Evolutionary conservation across 2,888 invertebrate genomes (phyloP).

Genomic region (Halictus ligatus): DNA sequence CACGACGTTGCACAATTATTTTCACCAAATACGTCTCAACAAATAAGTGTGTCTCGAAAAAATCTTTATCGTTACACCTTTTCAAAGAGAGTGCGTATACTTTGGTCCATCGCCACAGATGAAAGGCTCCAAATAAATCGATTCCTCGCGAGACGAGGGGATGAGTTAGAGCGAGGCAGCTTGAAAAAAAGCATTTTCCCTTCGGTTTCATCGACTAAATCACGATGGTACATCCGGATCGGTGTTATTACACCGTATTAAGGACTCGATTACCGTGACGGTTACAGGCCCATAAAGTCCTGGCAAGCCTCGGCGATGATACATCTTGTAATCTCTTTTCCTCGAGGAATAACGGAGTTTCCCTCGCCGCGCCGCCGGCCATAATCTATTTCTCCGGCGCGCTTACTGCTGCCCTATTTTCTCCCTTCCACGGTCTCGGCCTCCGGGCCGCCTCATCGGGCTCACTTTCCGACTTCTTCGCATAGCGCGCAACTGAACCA

Average conservation of each 20-base stretch:
- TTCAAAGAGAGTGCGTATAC: neutral
- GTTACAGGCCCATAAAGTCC: constrained; percentile 40
- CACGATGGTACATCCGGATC: constrained; percentile 1
- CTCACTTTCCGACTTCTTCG: constrained; percentile 48
- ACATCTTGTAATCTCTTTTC: constrained; percentile 65
- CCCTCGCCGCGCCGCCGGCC: constrained; percentile 27
- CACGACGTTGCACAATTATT: too few relatives aligned
- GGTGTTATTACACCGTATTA: constrained; percentile 54
- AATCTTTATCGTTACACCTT: too few relatives aligned
- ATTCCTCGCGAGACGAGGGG: neutral
- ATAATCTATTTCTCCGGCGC: constrained; percentile 63
- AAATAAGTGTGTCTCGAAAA: too few relatives aligned
- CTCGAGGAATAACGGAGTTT: constrained; percentile 45
- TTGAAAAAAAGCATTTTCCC: neutral
- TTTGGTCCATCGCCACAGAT: neutral
- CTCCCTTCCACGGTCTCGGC: neutral
- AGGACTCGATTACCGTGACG: constrained; percentile 46
- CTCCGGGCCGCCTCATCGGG: constrained; percentile 15
- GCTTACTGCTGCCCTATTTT: constrained; percentile 41
- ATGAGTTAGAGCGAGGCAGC: too few relatives aligned
- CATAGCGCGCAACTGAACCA: constrained; percentile 22
- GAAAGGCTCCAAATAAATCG: neutral
- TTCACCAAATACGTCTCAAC: too few relatives aligned
- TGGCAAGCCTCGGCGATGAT: constrained; percentile 55
- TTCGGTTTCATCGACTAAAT: neutral